These are phyloP conservation scores for Diploscapter pachys DNA, from an alignment of 1,140 invertebrate species.

Conservation along the genomic window DNA sequence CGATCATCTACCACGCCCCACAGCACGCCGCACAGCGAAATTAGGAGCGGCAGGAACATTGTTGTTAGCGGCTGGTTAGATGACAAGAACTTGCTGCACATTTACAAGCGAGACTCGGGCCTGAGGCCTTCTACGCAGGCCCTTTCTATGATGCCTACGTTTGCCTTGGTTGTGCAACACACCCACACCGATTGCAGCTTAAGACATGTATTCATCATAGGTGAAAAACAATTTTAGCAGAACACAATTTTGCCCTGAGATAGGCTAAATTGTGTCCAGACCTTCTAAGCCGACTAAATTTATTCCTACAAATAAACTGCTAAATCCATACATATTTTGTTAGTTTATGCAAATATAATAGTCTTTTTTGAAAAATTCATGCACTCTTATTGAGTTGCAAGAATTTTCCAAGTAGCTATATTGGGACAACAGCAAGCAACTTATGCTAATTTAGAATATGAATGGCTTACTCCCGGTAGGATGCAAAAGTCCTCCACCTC, in stretches of 20 bases:
- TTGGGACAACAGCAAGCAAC: constrained; percentile 2
- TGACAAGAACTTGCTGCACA: not conserved
- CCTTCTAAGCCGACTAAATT: too few relatives aligned
- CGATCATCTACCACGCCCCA: too few relatives aligned
- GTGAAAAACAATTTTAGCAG: too few relatives aligned
- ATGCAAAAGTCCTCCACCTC: constrained; percentile 24
- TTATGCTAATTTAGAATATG: constrained; percentile 6
- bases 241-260: too few relatives aligned
- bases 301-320: too few relatives aligned
- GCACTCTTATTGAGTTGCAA: not conserved
- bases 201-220: too few relatives aligned
- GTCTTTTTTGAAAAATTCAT: constrained; percentile 11
- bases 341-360: not conserved
- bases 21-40: not conserved
- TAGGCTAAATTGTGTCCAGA: too few relatives aligned
- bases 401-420: not conserved
- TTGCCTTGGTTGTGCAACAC: too few relatives aligned
- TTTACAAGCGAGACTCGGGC: constrained; percentile 20
- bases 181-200: too few relatives aligned
- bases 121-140: constrained; percentile 2
- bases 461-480: not conserved
- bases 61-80: not conserved
- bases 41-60: constrained; percentile 9
- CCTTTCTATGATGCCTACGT: not conserved
- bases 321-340: too few relatives aligned